phyloP scores from a whole-genome alignment of 2,113 vertebrate genomes.

The Cyanoramphus novaezelandiae region DNA sequence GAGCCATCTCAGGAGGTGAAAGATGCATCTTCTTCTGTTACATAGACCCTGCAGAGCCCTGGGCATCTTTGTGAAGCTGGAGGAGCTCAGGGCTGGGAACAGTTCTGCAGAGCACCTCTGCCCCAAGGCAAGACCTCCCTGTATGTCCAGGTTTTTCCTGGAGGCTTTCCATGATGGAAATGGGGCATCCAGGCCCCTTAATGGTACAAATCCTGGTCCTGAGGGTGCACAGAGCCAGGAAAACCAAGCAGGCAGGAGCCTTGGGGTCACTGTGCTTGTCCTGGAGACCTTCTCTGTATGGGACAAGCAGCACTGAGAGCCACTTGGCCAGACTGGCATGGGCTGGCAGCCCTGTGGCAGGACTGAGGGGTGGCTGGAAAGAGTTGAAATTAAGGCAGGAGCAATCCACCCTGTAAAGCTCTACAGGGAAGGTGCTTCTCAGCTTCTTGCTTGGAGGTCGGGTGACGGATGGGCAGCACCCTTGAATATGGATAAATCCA shows the following conservation, averaged over 20 bases:
- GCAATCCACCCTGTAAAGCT: background rate
- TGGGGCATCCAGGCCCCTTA: background rate
- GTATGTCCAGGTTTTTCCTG: background rate
- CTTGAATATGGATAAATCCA: background rate
- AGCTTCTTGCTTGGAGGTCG: background rate
- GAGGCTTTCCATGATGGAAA: background rate
- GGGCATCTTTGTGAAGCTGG: background rate
- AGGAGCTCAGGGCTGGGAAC: background rate
- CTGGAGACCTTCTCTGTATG: background rate
- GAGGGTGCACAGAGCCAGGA: background rate
- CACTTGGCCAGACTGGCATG: rapidly evolving
- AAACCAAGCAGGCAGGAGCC: rapidly evolving
- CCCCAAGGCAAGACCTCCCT: rapidly evolving
- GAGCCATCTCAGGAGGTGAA: background rate
- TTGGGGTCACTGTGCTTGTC: background rate
- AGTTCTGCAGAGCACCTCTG: background rate
- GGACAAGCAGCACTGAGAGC: too few species aligned
- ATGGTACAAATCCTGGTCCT: background rate
- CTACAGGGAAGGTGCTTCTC: background rate
- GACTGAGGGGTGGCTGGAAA: background rate
- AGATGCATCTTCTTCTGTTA: background rate
- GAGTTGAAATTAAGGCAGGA: background rate
- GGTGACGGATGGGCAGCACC: background rate
- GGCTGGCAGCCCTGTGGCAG: background rate
- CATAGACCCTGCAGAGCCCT: background rate